Conservation (phyloP, 2,797 vertebrate genomes). For the Podarcis siculus region DNA sequence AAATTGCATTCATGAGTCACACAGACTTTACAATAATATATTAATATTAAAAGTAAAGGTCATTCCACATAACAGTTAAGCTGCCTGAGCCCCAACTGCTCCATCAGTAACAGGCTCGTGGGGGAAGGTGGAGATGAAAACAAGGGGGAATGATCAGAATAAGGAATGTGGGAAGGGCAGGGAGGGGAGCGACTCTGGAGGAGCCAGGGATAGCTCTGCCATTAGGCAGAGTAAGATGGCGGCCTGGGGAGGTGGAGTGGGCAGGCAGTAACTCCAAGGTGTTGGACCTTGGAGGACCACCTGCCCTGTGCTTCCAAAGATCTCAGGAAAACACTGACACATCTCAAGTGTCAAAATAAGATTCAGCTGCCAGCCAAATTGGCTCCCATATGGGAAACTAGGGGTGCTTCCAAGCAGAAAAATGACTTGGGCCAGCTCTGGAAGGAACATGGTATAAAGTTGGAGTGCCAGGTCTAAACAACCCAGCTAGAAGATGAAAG, state of each 20-base stretch:
- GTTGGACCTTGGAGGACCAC: no score
- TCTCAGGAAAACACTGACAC: no score
- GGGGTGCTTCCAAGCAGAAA: no score
- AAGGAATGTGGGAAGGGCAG: conserved; percentile 25
- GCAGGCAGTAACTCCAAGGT: no score
- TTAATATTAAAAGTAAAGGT: conserved; percentile 99
- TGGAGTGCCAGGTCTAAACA: conserved; percentile 50
- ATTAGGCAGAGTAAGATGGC: no score
- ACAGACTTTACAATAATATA: conserved; percentile 91
- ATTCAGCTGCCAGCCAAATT: no score
- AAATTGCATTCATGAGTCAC: conserved; percentile 90
- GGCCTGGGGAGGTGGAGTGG: no score
- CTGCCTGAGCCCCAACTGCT: conserved; percentile 96
- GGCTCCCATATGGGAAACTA: no score
- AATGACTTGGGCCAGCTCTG: no score
- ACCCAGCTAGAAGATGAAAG: conserved; percentile 54
- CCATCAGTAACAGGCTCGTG: conserved; percentile 83
- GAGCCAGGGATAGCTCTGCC: no score
- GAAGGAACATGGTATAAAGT: conserved; percentile 38
- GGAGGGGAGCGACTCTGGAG: conserved; percentile 23
- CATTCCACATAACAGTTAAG: conserved; percentile 91
- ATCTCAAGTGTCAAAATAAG: no score
- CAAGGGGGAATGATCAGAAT: conserved; percentile 69
- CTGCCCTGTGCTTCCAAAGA: no score
- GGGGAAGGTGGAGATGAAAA: conserved; percentile 69